Percentiles rank a stretch among this genome's conserved stretches.
Conservation (phyloP, 2,113 vertebrate genomes). For the Sylvietta virens region DNA sequence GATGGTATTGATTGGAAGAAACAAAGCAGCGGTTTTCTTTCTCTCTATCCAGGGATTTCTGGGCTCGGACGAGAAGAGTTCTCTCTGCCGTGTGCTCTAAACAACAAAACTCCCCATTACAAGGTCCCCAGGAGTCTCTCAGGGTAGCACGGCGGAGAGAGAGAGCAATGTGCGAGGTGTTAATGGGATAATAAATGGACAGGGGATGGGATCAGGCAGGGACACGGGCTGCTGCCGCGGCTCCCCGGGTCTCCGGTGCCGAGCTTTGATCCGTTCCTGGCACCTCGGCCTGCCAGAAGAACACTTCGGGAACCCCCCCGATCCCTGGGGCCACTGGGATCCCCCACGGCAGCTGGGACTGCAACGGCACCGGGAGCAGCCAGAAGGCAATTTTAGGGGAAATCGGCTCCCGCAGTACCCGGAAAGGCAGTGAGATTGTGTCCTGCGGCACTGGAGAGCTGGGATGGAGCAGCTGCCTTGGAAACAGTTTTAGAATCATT, state of each 20-base stretch:
- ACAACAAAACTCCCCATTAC: slow-evolving; percentile 17
- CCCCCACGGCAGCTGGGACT: background rate
- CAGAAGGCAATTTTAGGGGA: background rate
- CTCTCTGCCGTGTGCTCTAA: background rate
- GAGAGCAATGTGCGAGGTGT: slow-evolving; percentile 16
- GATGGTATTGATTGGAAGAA: slow-evolving; percentile 64
- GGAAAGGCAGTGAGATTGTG: background rate
- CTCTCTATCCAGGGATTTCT: slow-evolving; percentile 26
- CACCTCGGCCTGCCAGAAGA: background rate
- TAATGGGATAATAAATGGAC: slow-evolving; percentile 48
- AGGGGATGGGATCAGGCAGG: background rate
- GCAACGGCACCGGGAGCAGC: rapidly evolving
- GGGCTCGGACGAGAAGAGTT: slow-evolving; percentile 21
- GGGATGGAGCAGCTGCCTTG: background rate
- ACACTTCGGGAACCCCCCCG: background rate
- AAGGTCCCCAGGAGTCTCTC: slow-evolving; percentile 16
- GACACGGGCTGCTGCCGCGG: background rate
- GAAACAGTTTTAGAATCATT: background rate
- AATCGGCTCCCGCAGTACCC: background rate
- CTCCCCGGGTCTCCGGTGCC: background rate
- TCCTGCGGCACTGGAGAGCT: background rate
- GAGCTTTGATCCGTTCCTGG: background rate
- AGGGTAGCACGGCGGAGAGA: background rate
- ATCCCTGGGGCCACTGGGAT: background rate
- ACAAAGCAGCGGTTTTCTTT: slow-evolving; percentile 43